Base-by-base conservation (phyloP, 2,888 invertebrate genomes). In the Rosalia funebris region DNA sequence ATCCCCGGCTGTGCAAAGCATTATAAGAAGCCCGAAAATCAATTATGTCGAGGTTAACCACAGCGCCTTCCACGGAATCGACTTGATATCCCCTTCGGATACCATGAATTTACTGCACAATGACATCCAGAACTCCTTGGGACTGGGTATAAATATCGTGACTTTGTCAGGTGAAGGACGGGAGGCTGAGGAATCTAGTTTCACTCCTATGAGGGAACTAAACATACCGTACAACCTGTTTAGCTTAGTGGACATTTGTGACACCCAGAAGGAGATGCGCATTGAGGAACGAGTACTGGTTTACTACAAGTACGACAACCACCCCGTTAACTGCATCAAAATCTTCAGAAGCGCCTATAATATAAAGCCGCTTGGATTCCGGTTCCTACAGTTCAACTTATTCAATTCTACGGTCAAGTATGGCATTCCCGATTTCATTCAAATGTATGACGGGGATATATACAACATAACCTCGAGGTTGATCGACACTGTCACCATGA, bases 231-330 rank as follows among this genome's bases (percentile, higher is more conserved):
- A 96, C 76, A 89, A 95, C 75, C 82, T 96, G 34, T 98, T 96
- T 81, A 96, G 98, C 20, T 83, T 99, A 73, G 89, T 99, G 11
- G 96, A 98, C 71, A 96, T 98, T 69, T 99, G 99, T 80, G 96
- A 97, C 77, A 92, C 96, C 0, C 90, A 91, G 54, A 99, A 99
- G 83, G 92, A 93, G 77, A 89, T 99, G 11, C 86, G 87, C 1
- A 88, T 99, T 1, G 93, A 95, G 79, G 96, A 98, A 77, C 85
- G 98, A 44, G 88, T 98, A 2, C 81, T 98, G 0, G 79, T 99
- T 14, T 99, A 97, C 79, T 98, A 96, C 82, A 98, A 98, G 79
- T 99, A 99, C 75, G 96, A 96, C 75, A 96, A 96, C 71, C 90
- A 91, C 79, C 95, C 97, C 0, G 93, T 97, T 0, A 98, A 98